phyloP scores from a whole-genome alignment of 1,140 invertebrate genomes.

The Drosophila ambigua region DNA sequence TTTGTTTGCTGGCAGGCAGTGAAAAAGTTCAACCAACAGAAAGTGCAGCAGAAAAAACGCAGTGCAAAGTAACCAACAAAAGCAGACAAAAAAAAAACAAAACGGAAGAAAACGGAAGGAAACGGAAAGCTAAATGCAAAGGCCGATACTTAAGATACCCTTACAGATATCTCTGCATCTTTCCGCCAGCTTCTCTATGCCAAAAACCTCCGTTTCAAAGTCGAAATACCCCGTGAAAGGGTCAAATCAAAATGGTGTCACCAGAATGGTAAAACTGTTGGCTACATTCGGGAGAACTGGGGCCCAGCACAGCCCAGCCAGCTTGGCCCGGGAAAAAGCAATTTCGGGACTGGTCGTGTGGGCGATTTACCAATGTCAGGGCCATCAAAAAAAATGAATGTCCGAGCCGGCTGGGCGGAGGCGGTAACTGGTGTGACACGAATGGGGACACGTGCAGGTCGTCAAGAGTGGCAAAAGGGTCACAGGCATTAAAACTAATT shows the following conservation, averaged over 20 bases:
- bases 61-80: too few relatives aligned
- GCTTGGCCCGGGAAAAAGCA: constrained; percentile 31
- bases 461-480: constrained; percentile 54
- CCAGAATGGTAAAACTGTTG: constrained; percentile 34
- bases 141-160: too few relatives aligned
- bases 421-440: neutral
- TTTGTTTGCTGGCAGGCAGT: too few relatives aligned
- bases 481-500: constrained; percentile 73
- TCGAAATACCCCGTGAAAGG: neutral
- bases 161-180: too few relatives aligned
- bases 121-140: too few relatives aligned
- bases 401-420: neutral
- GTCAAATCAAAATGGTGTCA: neutral
- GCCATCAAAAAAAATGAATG: constrained; percentile 36
- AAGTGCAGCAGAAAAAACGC: too few relatives aligned
- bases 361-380: constrained; percentile 55
- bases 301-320: neutral
- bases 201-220: neutral
- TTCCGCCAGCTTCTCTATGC: neutral
- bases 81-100: too few relatives aligned
- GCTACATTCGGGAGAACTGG: constrained; percentile 6
- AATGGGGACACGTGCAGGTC: constrained; percentile 50
- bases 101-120: too few relatives aligned
- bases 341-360: constrained; percentile 48
- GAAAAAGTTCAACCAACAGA: too few relatives aligned